Evolutionary conservation across 2,888 invertebrate species (phyloP).

Genomic region (Yponomeuta plumbellus): DNA sequence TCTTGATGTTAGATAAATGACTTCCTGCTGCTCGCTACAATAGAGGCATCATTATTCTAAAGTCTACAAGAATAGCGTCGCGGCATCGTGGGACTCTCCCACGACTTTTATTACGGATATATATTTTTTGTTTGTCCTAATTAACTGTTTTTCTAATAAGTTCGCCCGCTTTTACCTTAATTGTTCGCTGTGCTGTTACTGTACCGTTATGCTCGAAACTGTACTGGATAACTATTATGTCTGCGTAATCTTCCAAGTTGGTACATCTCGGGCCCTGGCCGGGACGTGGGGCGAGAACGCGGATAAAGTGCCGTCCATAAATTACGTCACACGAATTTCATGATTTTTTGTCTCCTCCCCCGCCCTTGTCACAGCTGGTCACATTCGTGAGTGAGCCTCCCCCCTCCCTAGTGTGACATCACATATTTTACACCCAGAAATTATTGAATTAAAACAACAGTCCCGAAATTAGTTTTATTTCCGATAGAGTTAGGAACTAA

Average conservation of each 20-base stretch:
- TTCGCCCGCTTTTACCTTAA: constrained; percentile 68
- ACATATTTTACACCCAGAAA: no score
- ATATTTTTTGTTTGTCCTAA: constrained; percentile 73
- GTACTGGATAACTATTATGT: background rate
- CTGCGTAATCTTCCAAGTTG: background rate
- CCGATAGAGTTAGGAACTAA: no score
- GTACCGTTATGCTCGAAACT: constrained; percentile 14
- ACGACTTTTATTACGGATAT: constrained; percentile 73
- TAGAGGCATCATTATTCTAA: constrained; percentile 71
- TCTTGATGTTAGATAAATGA: constrained; percentile 76
- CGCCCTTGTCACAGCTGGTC: no score
- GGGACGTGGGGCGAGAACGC: no score
- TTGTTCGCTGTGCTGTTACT: constrained; percentile 38
- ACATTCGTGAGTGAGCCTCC: no score
- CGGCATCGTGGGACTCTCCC: constrained; percentile 69
- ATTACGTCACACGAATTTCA: no score
- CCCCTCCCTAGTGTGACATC: no score
- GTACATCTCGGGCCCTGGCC: no score
- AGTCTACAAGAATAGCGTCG: constrained; percentile 53
- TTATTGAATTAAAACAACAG: no score
- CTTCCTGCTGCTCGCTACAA: constrained; percentile 72
- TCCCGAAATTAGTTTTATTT: no score
- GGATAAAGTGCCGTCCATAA: no score
- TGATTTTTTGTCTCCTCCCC: no score
- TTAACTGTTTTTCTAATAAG: constrained; percentile 68